These are phyloP conservation scores for Ascaphus truei DNA, from an alignment of 2,113 vertebrate genomes.

Conservation along the genomic window DNA sequence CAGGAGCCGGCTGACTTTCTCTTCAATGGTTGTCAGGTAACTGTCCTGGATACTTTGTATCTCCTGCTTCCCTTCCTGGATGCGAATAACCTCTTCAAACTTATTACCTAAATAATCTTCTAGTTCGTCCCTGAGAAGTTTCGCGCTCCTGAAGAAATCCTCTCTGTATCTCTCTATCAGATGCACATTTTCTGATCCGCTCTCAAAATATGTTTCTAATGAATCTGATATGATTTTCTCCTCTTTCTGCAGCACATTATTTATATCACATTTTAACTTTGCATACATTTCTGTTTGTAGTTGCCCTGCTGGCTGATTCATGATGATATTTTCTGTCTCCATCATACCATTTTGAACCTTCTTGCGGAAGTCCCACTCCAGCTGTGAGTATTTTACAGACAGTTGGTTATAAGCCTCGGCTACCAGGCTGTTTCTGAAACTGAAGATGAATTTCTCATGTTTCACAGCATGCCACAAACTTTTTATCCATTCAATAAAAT, in stretches of 20 bases:
- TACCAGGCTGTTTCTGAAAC: constrained; percentile 30
- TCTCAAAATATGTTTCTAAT: constrained; percentile 41
- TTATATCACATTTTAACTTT: constrained; percentile 44
- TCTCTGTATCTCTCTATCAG: constrained; percentile 50
- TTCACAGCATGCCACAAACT: constrained; percentile 41
- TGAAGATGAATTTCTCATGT: constrained; percentile 31
- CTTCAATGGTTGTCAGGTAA: constrained; percentile 48
- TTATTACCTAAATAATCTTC: constrained; percentile 30
- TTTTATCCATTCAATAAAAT: constrained; percentile 47
- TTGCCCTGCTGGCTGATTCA: constrained; percentile 1
- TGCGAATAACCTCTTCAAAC: constrained; percentile 41
- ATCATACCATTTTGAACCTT: constrained; percentile 51
- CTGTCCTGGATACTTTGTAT: constrained; percentile 45
- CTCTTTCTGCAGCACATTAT: constrained; percentile 39
- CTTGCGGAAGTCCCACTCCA: constrained; percentile 45
- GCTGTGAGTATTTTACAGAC: constrained; percentile 38
- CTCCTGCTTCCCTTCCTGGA: constrained; percentile 45
- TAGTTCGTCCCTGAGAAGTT: constrained; percentile 39
- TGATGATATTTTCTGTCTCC: constrained; percentile 43
- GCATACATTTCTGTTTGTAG: background rate
- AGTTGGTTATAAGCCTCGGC: constrained; percentile 37
- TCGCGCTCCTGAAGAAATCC: constrained; percentile 46
- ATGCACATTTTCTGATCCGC: constrained; percentile 36
- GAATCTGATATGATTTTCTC: background rate
- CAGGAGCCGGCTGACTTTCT: constrained; percentile 44